phyloP scores from a whole-genome alignment of 2,113 vertebrate genomes.

The Anguilla japonica region DNA sequence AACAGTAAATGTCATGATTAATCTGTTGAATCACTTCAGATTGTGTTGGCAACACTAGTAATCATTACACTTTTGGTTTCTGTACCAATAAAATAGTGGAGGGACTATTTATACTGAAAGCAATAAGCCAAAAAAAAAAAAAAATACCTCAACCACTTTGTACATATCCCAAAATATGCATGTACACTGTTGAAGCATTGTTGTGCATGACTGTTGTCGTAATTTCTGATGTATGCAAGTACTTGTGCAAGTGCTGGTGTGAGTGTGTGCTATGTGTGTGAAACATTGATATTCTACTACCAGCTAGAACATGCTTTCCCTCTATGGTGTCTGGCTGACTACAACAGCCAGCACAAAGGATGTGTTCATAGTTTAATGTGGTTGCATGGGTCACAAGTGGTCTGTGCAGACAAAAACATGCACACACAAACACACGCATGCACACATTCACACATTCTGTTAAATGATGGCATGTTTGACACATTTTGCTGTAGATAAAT shows the following conservation, averaged over 20 bases:
- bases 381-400: not conserved
- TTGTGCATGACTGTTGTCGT: not conserved
- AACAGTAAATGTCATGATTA: not conserved
- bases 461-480: not conserved
- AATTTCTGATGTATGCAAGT: too few species aligned
- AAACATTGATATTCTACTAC: not conserved
- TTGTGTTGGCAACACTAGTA: not conserved
- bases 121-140: too few species aligned
- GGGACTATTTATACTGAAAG: not conserved
- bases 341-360: not conserved
- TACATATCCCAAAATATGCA: not conserved
- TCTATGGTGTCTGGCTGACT: not conserved
- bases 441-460: not conserved
- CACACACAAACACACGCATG: not conserved
- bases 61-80: not conserved
- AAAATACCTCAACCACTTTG: not conserved
- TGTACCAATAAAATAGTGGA: too few species aligned
- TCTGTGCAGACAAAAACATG: not conserved
- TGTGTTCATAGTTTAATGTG: not conserved
- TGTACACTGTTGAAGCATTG: not conserved
- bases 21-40: not conserved
- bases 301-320: conserved; percentile 5
- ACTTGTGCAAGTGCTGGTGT: not conserved
- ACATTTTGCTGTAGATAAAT: not conserved
- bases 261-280: not conserved